Conservation (phyloP, 2,113 vertebrate species). For the Tragelaphus strepsiceros region DNA sequence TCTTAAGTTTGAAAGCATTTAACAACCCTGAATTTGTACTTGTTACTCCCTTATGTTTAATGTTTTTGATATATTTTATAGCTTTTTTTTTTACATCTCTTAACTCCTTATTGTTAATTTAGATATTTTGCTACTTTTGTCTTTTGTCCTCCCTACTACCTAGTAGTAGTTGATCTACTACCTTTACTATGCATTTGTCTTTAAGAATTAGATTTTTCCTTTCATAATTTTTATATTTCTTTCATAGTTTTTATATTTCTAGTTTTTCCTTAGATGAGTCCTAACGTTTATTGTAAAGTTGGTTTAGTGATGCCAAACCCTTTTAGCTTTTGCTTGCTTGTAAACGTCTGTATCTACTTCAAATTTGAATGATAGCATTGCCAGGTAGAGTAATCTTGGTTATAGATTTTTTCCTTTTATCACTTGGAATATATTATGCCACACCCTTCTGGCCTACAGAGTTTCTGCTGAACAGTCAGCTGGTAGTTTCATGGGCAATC, state of each 20-base stretch:
- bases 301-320: background rate
- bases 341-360: background rate
- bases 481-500: background rate
- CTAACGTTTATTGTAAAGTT: background rate
- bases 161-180: background rate
- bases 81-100: background rate
- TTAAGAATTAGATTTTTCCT: background rate
- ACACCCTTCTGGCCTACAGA: background rate
- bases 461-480: background rate
- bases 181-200: background rate
- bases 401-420: background rate
- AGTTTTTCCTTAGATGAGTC: background rate
- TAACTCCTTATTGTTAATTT: background rate
- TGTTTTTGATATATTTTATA: background rate
- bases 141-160: background rate
- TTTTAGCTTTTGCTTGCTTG: background rate
- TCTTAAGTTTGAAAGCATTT: background rate
- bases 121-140: background rate
- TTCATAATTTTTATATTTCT: background rate
- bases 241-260: background rate
- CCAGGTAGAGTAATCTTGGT: background rate
- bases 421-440: background rate
- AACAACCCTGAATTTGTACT: background rate
- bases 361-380: background rate
- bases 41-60: background rate